Evolutionary conservation across 2,113 vertebrate genomes (phyloP).

Genomic region (Cyanoramphus novaezelandiae): DNA sequence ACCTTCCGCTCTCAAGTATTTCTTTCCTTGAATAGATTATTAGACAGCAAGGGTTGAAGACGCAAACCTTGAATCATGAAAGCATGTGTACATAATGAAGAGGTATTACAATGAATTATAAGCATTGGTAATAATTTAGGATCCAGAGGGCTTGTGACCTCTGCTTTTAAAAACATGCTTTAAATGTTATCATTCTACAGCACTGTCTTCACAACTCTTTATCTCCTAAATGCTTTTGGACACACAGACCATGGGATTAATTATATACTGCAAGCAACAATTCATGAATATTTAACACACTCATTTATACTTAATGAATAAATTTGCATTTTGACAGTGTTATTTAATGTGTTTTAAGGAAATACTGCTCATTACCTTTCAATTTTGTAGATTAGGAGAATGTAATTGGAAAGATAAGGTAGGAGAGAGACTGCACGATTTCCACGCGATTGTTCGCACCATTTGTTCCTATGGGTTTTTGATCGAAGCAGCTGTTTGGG

Average conservation of each 20-base stretch:
- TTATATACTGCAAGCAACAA: constrained; percentile 79
- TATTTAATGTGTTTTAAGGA: constrained; percentile 83
- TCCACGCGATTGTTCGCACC: constrained; percentile 44
- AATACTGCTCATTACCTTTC: constrained; percentile 82
- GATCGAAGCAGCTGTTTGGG: neutral
- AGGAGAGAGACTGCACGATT: constrained; percentile 53
- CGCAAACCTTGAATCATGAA: constrained; percentile 30
- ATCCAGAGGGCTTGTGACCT: constrained; percentile 30
- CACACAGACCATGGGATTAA: constrained; percentile 81
- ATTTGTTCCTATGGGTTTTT: constrained; percentile 11
- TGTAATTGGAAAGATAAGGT: constrained; percentile 78
- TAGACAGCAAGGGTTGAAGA: constrained; percentile 26
- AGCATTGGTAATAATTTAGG: constrained; percentile 25
- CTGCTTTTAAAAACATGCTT: constrained; percentile 48
- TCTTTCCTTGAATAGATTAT: constrained; percentile 48
- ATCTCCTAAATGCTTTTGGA: constrained; percentile 74
- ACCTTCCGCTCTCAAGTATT: constrained; percentile 51
- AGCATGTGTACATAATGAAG: neutral
- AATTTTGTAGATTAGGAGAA: constrained; percentile 78
- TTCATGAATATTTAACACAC: constrained; percentile 85
- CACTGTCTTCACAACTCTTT: constrained; percentile 45
- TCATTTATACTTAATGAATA: constrained; percentile 88
- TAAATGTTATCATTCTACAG: constrained; percentile 50
- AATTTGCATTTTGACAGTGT: constrained; percentile 85
- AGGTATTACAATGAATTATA: constrained; percentile 31